Conservation (phyloP, 1,140 invertebrate species). For the Magallana gigas region DNA sequence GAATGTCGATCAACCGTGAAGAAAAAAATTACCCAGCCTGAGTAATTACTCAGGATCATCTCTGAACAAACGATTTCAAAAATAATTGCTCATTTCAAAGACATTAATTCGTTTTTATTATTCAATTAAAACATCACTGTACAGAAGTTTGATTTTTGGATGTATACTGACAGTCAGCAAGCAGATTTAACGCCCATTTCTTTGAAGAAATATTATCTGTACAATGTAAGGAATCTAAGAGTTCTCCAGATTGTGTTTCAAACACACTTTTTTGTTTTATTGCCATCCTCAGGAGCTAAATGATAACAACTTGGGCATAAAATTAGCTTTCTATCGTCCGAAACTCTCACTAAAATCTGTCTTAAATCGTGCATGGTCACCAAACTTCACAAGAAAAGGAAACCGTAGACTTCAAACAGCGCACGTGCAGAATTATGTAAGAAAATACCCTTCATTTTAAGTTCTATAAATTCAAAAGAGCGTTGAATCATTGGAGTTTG, state of each 20-base stretch:
- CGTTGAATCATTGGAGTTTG: constrained; percentile 33
- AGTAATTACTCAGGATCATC: background rate
- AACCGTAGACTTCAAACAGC: constrained; percentile 13
- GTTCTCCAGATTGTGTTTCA: constrained; percentile 20
- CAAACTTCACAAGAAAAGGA: background rate
- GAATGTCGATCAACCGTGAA: background rate
- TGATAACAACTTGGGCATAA: constrained; percentile 35
- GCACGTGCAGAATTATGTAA: constrained; percentile 37
- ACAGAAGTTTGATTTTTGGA: no score
- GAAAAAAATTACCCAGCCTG: background rate
- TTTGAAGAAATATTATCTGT: background rate
- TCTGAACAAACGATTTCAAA: background rate
- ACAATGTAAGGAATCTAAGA: constrained; percentile 1
- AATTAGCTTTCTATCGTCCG: constrained; percentile 32
- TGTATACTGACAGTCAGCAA: no score
- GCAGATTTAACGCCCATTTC: no score
- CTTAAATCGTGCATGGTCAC: constrained; percentile 35
- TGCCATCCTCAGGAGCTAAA: constrained; percentile 16
- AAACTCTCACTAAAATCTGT: constrained; percentile 31
- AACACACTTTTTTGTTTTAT: constrained; percentile 23
- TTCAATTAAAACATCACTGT: no score
- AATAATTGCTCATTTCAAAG: background rate
- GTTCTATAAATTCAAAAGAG: constrained; percentile 38
- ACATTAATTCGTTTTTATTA: no score
- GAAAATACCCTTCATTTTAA: constrained; percentile 35